A percentile compares a stretch with the other conserved stretches of the same genome.
Evolutionary conservation across 1,140 invertebrate genomes (phyloP).

Genomic region (Aphidius ervi): DNA sequence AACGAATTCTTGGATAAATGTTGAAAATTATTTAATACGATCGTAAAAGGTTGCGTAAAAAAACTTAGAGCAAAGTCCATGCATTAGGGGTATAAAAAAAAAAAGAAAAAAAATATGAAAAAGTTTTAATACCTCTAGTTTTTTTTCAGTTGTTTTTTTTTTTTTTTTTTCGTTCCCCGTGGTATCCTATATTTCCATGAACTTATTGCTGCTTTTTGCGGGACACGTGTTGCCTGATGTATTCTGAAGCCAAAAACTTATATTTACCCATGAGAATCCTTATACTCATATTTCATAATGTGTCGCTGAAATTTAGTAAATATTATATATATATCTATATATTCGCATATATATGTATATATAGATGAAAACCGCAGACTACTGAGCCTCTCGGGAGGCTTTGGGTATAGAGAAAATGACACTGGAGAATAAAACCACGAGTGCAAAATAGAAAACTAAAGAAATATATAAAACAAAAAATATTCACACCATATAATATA

Average conservation of each 20-base stretch:
- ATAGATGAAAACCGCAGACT: not conserved
- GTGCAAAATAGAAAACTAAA: not conserved
- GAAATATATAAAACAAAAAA: not conserved
- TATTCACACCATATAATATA: too few species aligned
- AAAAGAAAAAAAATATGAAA: conserved; percentile 23
- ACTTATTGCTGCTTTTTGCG: conserved; percentile 45
- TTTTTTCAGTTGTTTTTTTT: too few species aligned
- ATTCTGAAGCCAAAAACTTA: conserved; percentile 38
- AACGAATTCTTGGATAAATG: conserved; percentile 1
- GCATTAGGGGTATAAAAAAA: conserved; percentile 2
- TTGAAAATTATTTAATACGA: too few species aligned
- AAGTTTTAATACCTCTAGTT: conserved; percentile 37
- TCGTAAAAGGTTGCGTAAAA: too few species aligned
- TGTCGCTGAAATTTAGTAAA: conserved; percentile 22
- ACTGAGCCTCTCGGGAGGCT: too few species aligned
- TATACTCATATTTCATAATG: conserved; percentile 39
- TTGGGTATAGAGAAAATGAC: not conserved
- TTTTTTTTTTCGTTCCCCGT: conserved; percentile 26
- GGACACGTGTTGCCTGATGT: conserved; percentile 46
- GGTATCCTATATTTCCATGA: conserved; percentile 39
- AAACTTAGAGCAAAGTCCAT: too few species aligned
- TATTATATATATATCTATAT: not conserved
- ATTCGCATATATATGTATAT: not conserved
- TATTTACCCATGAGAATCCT: conserved; percentile 32
- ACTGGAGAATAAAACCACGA: not conserved